phyloP scores from a whole-genome alignment of 2,888 invertebrate genomes.

The Macrosoma leucophasiata region DNA sequence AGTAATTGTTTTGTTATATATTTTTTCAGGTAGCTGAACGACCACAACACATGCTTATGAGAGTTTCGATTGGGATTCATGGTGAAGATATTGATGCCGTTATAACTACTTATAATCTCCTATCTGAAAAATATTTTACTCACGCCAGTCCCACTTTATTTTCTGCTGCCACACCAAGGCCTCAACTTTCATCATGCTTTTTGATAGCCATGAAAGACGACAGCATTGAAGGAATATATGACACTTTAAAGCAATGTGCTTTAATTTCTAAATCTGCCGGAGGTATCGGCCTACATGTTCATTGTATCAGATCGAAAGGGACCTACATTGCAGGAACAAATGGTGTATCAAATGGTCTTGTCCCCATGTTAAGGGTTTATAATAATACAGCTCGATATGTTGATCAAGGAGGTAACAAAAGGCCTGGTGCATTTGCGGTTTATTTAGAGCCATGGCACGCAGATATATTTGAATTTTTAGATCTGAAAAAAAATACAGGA shows the following conservation, averaged over 20 bases:
- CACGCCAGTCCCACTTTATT: conserved; percentile 99
- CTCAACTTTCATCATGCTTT: conserved; percentile 97
- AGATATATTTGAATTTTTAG: conserved; percentile 96
- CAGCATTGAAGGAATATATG: conserved; percentile 96
- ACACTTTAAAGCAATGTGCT: conserved; percentile 94
- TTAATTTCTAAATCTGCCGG: conserved; percentile 98
- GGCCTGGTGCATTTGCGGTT: conserved; percentile 98
- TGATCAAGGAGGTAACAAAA: conserved; percentile 98
- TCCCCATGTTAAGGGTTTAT: conserved; percentile 96
- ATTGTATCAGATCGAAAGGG: conserved; percentile 95
- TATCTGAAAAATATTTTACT: conserved; percentile 97
- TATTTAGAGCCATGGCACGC: conserved; percentile 99
- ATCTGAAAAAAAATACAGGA: conserved; percentile 96
- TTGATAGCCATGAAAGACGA: conserved; percentile 95
- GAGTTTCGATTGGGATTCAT: conserved; percentile 97
- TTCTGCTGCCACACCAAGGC: conserved; percentile 92
- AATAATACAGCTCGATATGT: conserved; percentile 98
- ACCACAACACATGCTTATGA: conserved; percentile 99
- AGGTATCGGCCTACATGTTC: conserved; percentile 97
- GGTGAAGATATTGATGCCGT: conserved; percentile 93
- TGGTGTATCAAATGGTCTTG: conserved; percentile 95
- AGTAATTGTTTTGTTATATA: too few species aligned
- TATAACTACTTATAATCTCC: conserved; percentile 95
- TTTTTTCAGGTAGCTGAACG: conserved; percentile 85
- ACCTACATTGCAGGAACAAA: conserved; percentile 95